These are phyloP conservation scores for Pelmatolapia mariae DNA, from an alignment of 2,113 vertebrate genomes.

Conservation along the genomic window DNA sequence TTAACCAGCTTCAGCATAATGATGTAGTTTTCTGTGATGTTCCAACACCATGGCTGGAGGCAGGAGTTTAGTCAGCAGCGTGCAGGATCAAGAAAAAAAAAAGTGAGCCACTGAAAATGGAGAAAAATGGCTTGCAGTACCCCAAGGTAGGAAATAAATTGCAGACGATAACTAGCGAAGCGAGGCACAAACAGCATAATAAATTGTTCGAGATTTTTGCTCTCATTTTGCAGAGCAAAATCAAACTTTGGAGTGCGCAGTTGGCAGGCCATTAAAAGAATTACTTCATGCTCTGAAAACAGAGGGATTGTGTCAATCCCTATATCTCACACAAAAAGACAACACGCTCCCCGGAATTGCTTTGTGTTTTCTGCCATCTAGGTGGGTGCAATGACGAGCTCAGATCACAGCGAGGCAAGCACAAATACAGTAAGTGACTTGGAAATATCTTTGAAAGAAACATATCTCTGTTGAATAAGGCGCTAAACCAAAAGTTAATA, in stretches of 20 bases:
- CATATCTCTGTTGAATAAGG: slow-evolving; percentile 18
- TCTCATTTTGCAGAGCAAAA: slow-evolving; percentile 66
- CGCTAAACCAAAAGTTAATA: slow-evolving; percentile 23
- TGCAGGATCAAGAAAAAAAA: slow-evolving; percentile 60
- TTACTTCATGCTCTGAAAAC: slow-evolving; percentile 70
- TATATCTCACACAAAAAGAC: slow-evolving; percentile 48
- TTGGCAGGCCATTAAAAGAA: slow-evolving; percentile 78
- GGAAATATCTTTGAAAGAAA: slow-evolving; percentile 47
- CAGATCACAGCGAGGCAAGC: slow-evolving; percentile 33
- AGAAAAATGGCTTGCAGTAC: slow-evolving; percentile 71
- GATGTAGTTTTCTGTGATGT: slow-evolving; percentile 75
- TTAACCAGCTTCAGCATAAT: slow-evolving; percentile 72
- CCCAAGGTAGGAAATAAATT: slow-evolving; percentile 79
- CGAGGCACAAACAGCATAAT: slow-evolving; percentile 77
- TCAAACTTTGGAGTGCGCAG: slow-evolving; percentile 66
- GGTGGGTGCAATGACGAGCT: slow-evolving; percentile 27
- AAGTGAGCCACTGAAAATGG: slow-evolving; percentile 65
- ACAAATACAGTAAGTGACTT: slow-evolving; percentile 59
- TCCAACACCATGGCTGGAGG: slow-evolving; percentile 71
- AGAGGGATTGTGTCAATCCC: slow-evolving; percentile 66
- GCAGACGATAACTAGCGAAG: slow-evolving; percentile 71
- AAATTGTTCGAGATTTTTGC: slow-evolving; percentile 68
- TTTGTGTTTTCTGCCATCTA: slow-evolving; percentile 38
- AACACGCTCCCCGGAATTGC: slow-evolving; percentile 21
- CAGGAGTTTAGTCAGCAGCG: slow-evolving; percentile 71